Percentiles rank a stretch among this genome's conserved stretches.
Evolutionary conservation across 2,888 invertebrate species (phyloP).

Genomic region (Balanococcus diminutus): DNA sequence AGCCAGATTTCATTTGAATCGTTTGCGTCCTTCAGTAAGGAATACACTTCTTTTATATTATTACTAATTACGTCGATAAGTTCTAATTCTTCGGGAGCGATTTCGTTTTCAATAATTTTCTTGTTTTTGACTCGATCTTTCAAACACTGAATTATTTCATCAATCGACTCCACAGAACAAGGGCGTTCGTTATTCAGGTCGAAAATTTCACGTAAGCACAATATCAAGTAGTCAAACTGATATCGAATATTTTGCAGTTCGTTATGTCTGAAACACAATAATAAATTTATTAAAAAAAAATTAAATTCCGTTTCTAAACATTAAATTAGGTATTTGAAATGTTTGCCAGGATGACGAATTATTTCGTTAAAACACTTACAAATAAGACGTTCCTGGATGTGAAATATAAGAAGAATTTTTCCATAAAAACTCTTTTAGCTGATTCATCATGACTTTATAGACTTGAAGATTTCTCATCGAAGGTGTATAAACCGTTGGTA

Average conservation of each 20-base stretch:
- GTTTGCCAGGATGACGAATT: no score
- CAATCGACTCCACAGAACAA: not conserved
- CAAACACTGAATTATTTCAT: not conserved
- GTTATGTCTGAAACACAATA: not conserved
- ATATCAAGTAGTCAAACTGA: not conserved
- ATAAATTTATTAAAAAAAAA: not conserved
- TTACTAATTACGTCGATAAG: not conserved
- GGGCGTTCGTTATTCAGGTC: not conserved
- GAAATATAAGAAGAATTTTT: constrained; percentile 46
- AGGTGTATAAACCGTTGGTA: constrained; percentile 20
- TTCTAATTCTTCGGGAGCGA: constrained; percentile 30
- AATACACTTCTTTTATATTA: not conserved
- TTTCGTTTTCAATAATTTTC: not conserved
- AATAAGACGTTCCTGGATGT: not conserved
- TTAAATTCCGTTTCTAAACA: not conserved
- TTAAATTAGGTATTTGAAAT: not conserved
- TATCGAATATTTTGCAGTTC: not conserved
- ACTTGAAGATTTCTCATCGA: constrained; percentile 40
- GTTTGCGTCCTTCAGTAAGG: not conserved
- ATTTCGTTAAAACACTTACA: constrained; percentile 33
- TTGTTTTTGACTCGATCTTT: not conserved
- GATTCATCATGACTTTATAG: constrained; percentile 44
- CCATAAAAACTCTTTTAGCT: constrained; percentile 49
- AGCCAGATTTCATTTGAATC: constrained; percentile 55
- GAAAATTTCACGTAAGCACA: not conserved